Percentiles rank a stretch among this genome's conserved stretches.
Conservation (phyloP, 2,797 vertebrate genomes). For the Oreochromis mossambicus region DNA sequence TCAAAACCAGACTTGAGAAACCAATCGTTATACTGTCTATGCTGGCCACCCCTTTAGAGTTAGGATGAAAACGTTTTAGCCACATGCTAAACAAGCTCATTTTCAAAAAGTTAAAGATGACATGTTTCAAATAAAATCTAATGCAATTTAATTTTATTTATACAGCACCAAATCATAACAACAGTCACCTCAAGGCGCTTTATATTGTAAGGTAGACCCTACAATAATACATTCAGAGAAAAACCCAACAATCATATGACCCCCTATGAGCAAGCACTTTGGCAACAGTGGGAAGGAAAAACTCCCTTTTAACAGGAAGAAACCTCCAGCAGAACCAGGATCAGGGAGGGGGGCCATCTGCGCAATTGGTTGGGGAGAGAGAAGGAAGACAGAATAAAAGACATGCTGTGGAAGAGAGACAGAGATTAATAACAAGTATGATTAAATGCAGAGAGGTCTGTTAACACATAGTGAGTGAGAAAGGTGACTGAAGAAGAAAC, state of each 20-base stretch:
- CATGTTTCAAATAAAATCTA: background rate
- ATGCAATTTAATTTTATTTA: background rate
- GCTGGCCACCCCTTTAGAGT: background rate
- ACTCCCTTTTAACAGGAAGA: background rate
- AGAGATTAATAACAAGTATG: background rate
- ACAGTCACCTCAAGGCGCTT: background rate
- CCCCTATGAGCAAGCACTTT: background rate
- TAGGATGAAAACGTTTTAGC: background rate
- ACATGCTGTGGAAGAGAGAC: background rate
- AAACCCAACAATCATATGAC: background rate
- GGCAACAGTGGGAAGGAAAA: background rate
- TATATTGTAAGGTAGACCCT: background rate
- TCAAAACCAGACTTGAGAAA: background rate
- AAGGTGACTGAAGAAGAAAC: background rate
- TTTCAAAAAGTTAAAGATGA: background rate
- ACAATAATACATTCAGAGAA: background rate
- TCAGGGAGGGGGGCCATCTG: background rate
- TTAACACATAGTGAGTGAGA: background rate
- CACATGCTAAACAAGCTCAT: background rate
- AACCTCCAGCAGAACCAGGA: background rate
- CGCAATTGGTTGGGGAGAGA: accelerated
- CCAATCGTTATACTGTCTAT: background rate
- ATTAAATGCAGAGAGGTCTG: background rate
- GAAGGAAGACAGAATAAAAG: background rate
- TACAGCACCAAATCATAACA: background rate